phyloP scores from a whole-genome alignment of 2,888 invertebrate species.

The Protophormia terraenovae region DNA sequence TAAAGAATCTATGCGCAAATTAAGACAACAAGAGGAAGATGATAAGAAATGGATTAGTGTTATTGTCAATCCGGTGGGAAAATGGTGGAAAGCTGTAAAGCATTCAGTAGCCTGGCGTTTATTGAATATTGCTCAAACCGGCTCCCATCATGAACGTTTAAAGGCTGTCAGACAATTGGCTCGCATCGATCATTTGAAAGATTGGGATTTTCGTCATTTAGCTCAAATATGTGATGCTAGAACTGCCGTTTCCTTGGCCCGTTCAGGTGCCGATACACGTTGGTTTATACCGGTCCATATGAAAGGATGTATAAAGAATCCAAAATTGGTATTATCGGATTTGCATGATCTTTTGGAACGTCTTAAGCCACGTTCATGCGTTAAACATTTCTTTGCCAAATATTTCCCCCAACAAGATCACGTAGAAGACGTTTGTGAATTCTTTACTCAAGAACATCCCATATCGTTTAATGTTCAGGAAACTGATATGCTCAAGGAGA shows the following conservation, averaged over 20 bases:
- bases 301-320: slow-evolving; percentile 80
- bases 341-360: slow-evolving; percentile 75
- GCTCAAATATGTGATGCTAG: slow-evolving; percentile 90
- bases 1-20: slow-evolving; percentile 80
- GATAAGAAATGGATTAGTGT: slow-evolving; percentile 81
- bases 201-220: slow-evolving; percentile 87
- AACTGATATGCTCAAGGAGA: slow-evolving; percentile 79
- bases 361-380: slow-evolving; percentile 76
- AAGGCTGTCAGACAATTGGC: slow-evolving; percentile 86
- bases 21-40: slow-evolving; percentile 77
- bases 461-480: slow-evolving; percentile 74
- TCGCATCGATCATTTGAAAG: slow-evolving; percentile 85
- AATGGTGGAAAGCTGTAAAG: slow-evolving; percentile 85
- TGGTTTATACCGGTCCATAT: slow-evolving; percentile 89
- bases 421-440: slow-evolving; percentile 76
- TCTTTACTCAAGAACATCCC: slow-evolving; percentile 75
- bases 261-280: slow-evolving; percentile 87
- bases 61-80: slow-evolving; percentile 80
- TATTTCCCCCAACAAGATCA: slow-evolving; percentile 77
- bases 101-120: slow-evolving; percentile 86
- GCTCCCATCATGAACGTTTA: slow-evolving; percentile 84
- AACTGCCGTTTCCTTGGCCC: slow-evolving; percentile 90
- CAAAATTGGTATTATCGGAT: slow-evolving; percentile 78
- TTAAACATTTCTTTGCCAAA: slow-evolving; percentile 79
- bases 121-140: slow-evolving; percentile 85